Base-by-base conservation (phyloP, 1,140 invertebrate species). In the Dendrolimus kikuchii region DNA sequence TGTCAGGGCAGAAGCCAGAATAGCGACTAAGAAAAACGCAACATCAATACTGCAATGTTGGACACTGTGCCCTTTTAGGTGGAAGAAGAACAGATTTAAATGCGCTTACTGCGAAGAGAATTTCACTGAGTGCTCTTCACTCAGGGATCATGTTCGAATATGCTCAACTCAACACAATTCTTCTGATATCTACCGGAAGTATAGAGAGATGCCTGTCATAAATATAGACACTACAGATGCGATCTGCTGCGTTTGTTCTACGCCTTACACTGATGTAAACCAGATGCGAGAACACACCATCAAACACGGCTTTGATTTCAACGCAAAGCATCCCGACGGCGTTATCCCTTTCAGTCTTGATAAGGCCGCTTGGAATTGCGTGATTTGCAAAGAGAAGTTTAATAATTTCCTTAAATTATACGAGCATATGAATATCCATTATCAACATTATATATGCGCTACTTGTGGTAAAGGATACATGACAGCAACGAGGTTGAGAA, bases 381-480 rank as follows among this genome's bases (percentile, higher is more conserved):
- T 83, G 0, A 60, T 83, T 46, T 86, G 83, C 41, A 45, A 60
- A 0, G 68, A 75, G 45, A 64, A 60, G n/a, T 84, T 83, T 51
- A 84, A 83, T 37, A 86, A 81, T 49, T 84, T 83, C 42, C 56
- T 86, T 0, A 84, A 81, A 68, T 54, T 86, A 0, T 88, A 89
- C 51, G 78, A 88, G 49, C 83, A 88, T 43, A 81, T 87, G 69
- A 88, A 89, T 54, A 64, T 75, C 5, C 81, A 86, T 46, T 87
- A 87, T 46, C 82, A 86, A 40, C 76, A 87, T 55, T 84, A 86
- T 39, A 83, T 86, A 42, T 89, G 88, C 51, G 75, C 86, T 0
- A 82, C 79, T 5, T 89, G 88, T 52, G 83, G 81, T 0, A 88
- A 87, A 54, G 86, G 84, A 0, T 88, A 84, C 38, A 81, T 86